Base-by-base conservation (phyloP, 1,140 invertebrate genomes). In the Eurosta solidaginis region DNA sequence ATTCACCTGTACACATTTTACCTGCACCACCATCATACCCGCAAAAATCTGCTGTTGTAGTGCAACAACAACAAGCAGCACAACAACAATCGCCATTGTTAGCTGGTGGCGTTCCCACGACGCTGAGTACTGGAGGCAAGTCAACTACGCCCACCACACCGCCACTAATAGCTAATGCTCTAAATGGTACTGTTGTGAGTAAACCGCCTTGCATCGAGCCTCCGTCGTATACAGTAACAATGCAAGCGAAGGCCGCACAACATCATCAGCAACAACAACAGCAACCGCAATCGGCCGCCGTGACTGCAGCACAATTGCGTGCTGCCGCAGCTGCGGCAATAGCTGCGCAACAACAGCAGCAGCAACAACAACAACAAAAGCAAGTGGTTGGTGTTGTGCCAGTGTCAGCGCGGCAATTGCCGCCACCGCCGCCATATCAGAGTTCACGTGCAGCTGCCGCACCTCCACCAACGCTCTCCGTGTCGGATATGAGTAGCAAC, bases 171-270 rank as follows among this genome's bases (percentile, higher is more conserved):
- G 83, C 81, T 6, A 83, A 74, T 74, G 83, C 78, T 2, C 78
- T 87, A n/a, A 85, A 82, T 54, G 82, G 82, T 33, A 81, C 73
- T 12, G 83, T 83, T 73, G 80, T 80, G 20, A 81, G 74, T 68
- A 86, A 50, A 88, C 91, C 77, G 91, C 95, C 94, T 9, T 96
- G 95, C 22, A 95, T 94, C 7, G 96, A 97, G 85, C 96, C 96
- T 0, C 96, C 96, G 0, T 96, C 95, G 84, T 97, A 97, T 85
- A 95, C 95, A 1, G 96, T 94, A 78, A 96, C 95, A 5, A 96
- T 97, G 93, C 95, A 96, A 87, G 95, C 93, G 7, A 90, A 89
- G 79, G 93, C 94, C n/a, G 93, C 92, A 3, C 92, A 93, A 82
- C 88, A 91, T 75, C 80, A 80, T 3, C 81, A 82, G 17, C 82